Base-by-base conservation (phyloP, 2,888 invertebrate genomes). In the Linnaemya tessellans region DNA sequence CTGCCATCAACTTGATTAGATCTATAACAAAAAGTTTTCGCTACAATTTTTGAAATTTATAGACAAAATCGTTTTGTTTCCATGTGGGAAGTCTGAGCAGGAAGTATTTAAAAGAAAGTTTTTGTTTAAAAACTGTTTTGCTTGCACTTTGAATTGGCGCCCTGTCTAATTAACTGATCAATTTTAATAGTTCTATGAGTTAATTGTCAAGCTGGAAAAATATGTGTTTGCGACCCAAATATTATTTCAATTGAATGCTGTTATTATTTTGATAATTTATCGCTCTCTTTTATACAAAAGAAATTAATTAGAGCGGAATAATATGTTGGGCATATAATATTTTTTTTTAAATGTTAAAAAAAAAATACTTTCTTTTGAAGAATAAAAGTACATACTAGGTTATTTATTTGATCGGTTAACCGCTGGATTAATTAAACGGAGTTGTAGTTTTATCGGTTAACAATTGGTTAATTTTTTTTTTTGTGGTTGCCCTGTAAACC, bases 31-130 rank as follows among this genome's bases (percentile, higher is more conserved):
- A 74, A 73, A 74, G 18, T 49, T 62, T 73, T 73, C 58, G 41
- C 54, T 60, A 46, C 46, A 49, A 60, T 46, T 43, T 60, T 60
- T 2, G 30, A 73, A 25, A 43, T 9, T n/a, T n/a, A 54, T 22
- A 41, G 30, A 46, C 58, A 60, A 5, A 30, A 13, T 25, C 22
- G 30, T 10, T 41, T 70, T 41, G 20, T 20, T 41, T 43, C 7
- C 46, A 70, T 46, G 75, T 77, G 77, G 77, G 82, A 71, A 77
- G 71, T 58, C 58, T 77, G 58, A 83, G 71, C 77, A 83, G 82
- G 77, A 83, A 83, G 65, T 83, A 67, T 83, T 73, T 68, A 46
- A 68, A 67, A 73, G 71, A 67, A 49, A 73, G 46, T 60, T 58
- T 64, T 49, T 58, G 20, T 10, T 25, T 56, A 1, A 51, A 13